Base-by-base conservation (phyloP, 2,797 vertebrate genomes). In the Sebastolobus alascanus region DNA sequence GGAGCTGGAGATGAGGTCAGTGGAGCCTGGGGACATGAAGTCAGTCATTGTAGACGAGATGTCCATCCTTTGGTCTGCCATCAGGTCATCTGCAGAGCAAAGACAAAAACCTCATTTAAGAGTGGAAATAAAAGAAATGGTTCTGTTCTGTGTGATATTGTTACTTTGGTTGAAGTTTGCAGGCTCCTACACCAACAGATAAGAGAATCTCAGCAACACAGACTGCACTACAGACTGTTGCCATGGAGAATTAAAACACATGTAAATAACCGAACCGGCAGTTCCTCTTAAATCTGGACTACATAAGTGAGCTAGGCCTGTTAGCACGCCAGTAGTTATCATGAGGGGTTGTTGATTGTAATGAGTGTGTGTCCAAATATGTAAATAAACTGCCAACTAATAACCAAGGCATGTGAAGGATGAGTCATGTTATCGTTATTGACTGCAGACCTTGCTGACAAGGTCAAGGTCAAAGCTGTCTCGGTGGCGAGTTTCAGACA, bases 51-150 rank as follows among this genome's bases (percentile, higher is more conserved):
- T 99, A 90, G 99, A 99, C 91, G 98, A 97, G 94, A 99, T 99
- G 95, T 99, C 99, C 99, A 99, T 99, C 95, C 98, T 98, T 97
- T 99, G 99, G 97, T 99, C 99, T 93, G 98, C 99, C 98, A 99
- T 99, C 96, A 98, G 97, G 95, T 96, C 95, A 95, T 96, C 97
- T 99, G 85, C 50, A 74, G 89, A 31, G 79, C 63, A 54, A 18
- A 67, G 8, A 75, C 18, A 46, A 46, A 46, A 43, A 20, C 1
- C 0, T 3, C 29, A 25, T 75, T 56, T 25, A 25, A 20, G 9
- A 20, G 31, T 18, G 16, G 10, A 38, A 40, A 43, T 31, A 29
- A 65, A 64, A 27, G 11, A 14, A 25, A 13, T 10, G 6, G 22
- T 25, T 25, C 27, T 16, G 31, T 35, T 61, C 8, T 55, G 52